Conservation (phyloP, 2,113 vertebrate species). For the Microtus oregoni region DNA sequence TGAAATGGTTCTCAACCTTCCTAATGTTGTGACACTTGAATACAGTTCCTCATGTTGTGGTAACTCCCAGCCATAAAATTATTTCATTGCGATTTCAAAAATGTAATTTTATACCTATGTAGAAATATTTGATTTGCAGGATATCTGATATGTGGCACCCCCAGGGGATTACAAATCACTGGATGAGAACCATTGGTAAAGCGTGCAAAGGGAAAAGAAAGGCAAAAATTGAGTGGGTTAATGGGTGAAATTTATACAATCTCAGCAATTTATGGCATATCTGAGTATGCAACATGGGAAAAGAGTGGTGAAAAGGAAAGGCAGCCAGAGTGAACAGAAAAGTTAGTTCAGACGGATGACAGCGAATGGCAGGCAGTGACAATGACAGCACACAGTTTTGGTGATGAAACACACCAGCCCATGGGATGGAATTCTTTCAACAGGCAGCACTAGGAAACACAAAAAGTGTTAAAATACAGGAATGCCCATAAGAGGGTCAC, state of each 20-base stretch:
- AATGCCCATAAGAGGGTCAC: neutral
- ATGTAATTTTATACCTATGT: no score
- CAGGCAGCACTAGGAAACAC: neutral
- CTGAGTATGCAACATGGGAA: neutral
- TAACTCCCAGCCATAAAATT: neutral
- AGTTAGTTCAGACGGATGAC: neutral
- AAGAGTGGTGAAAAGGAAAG: neutral
- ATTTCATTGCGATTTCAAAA: neutral
- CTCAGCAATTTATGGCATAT: neutral
- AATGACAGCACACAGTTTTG: fast-evolving
- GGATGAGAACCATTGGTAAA: neutral
- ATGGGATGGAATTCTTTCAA: neutral
- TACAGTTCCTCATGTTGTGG: neutral
- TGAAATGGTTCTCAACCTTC: neutral
- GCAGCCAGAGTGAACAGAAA: neutral
- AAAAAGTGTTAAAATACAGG: neutral
- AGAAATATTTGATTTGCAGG: neutral
- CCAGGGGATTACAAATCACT: neutral
- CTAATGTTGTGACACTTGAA: no score
- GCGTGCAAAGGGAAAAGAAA: neutral
- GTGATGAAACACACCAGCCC: neutral
- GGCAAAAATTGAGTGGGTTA: neutral
- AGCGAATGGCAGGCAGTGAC: neutral
- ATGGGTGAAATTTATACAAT: neutral
- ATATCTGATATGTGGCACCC: neutral